Percentiles rank a stretch among this genome's conserved stretches.
Evolutionary conservation across 1,140 invertebrate genomes (phyloP).

Genomic region (Euglossa dilemma): DNA sequence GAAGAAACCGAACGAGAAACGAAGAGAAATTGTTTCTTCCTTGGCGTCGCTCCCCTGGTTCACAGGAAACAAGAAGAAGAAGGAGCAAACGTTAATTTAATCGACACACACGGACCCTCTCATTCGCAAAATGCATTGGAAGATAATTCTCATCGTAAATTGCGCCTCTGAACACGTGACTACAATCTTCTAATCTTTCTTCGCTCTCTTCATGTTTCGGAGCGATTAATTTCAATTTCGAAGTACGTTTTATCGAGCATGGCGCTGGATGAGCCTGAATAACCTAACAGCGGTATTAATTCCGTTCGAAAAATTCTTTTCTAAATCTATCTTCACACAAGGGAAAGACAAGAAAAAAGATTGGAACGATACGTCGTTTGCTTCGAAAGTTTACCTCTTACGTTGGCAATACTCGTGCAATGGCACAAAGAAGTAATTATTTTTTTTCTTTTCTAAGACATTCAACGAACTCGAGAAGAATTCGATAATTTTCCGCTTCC

Average conservation of each 20-base stretch:
- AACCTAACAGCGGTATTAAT: background rate
- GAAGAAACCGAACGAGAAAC: background rate
- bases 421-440: background rate
- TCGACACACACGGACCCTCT: background rate
- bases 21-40: background rate
- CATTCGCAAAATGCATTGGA: constrained; percentile 12
- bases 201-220: background rate
- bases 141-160: constrained; percentile 27
- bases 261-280: constrained; percentile 9
- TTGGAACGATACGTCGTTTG: background rate
- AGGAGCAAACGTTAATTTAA: background rate
- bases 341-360: background rate
- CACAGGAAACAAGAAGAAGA: background rate
- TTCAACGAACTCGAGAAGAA: background rate
- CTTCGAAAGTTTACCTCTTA: background rate
- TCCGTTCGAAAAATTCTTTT: background rate
- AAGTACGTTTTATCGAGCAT: constrained; percentile 27
- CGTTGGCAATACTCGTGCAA: background rate
- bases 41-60: background rate
- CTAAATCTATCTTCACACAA: background rate
- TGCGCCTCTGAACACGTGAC: background rate
- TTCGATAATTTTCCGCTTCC: background rate
- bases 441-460: background rate
- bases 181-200: background rate
- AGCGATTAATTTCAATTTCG: constrained; percentile 39